These are phyloP conservation scores for Todiramphus chloris DNA, from an alignment of 2,113 vertebrate species.

Conservation along the genomic window DNA sequence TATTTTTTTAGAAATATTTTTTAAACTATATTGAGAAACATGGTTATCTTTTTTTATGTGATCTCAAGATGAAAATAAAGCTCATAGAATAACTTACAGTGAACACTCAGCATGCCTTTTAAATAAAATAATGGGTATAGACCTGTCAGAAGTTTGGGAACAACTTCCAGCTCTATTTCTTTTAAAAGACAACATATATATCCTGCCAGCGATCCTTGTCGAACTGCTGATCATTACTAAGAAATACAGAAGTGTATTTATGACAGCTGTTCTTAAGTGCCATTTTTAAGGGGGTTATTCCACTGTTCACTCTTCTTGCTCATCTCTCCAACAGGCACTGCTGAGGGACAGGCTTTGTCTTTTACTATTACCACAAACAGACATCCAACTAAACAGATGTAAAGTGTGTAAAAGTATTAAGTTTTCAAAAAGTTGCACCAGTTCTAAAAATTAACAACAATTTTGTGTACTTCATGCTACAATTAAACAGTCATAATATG, in stretches of 20 bases:
- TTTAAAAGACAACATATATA: not conserved
- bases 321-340: not conserved
- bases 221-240: not conserved
- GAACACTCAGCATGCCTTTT: constrained; percentile 6
- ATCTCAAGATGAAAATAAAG: constrained; percentile 47
- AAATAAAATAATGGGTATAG: not conserved
- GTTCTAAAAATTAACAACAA: constrained; percentile 55
- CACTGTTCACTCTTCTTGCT: not conserved
- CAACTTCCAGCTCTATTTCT: not conserved
- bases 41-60: constrained; percentile 35
- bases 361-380: not conserved
- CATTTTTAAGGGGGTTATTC: not conserved
- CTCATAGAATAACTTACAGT: not conserved
- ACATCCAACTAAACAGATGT: not conserved
- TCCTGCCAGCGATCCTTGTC: not conserved
- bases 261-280: not conserved
- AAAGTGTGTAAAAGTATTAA: constrained; percentile 38
- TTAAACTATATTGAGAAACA: constrained; percentile 3
- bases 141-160: not conserved
- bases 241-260: not conserved
- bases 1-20: not conserved
- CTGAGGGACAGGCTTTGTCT: not conserved
- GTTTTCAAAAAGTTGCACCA: constrained; percentile 48
- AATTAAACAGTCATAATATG: constrained; percentile 72
- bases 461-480: constrained; percentile 47